These are phyloP conservation scores for Pholis gunnellus DNA, from an alignment of 2,113 vertebrate species.

Conservation along the genomic window DNA sequence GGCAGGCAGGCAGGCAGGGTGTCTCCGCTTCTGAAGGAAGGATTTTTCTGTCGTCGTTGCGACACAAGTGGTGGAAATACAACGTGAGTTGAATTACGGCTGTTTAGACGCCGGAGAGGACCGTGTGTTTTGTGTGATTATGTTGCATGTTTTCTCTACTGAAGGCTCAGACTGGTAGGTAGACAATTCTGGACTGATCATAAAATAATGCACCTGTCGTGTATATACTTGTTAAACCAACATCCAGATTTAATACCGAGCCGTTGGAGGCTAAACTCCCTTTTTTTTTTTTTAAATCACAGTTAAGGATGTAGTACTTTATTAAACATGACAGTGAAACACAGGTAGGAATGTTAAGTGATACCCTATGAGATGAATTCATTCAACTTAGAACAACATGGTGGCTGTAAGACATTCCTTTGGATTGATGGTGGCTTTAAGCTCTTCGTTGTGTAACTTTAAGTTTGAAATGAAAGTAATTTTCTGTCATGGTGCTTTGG, in stretches of 20 bases:
- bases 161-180: slow-evolving; percentile 54
- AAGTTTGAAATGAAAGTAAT: background rate
- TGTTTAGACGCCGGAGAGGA: background rate
- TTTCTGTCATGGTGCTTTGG: background rate
- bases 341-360: background rate
- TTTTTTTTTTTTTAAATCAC: background rate
- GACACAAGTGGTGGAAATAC: slow-evolving; percentile 13
- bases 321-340: background rate
- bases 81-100: background rate
- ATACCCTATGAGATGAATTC: background rate
- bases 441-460: background rate
- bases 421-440: background rate
- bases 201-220: slow-evolving; percentile 4
- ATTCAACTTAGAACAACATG: background rate
- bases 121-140: background rate
- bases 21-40: background rate
- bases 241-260: background rate
- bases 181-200: background rate
- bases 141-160: background rate
- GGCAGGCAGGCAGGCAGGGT: too few relatives aligned
- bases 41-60: background rate
- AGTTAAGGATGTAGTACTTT: background rate
- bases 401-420: background rate
- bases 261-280: too few relatives aligned
- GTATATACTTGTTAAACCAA: background rate